Evolutionary conservation across 35 echinoderm and acorn worm species (phyloP), one percentile per base, ranked within the genome.

Genomic region (Strongylocentrotus purpuratus): DNA sequence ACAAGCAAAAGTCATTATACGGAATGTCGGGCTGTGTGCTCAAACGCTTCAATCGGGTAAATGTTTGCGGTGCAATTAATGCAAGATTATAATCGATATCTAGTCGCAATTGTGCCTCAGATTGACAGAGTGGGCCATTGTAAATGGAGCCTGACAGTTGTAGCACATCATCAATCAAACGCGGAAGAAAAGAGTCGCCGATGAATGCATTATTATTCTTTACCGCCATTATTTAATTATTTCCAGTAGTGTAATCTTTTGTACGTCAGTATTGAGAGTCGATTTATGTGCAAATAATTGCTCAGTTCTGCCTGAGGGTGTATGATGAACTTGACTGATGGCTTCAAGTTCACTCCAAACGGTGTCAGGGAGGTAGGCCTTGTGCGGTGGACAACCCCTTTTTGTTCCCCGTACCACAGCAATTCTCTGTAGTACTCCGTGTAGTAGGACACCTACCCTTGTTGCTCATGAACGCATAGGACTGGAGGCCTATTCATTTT

Each of bases 201-300:
- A 78, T n/a, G 65, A 78, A 78, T 78, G 65, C 65, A 78, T 78
- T 78, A n/a, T 78, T 78, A 78, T 78, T 78, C 65, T 78, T 78
- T n/a, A 22, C 25, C 15, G 20, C 65, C 65, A 78, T 78, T 78
- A 28, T 78, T 22, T 22, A 78, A 78, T 78, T 78, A 78, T 78
- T 78, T 78, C 65, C 28, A 78, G 65, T 78, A 78, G 65, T 78
- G 65, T 78, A 78, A 78, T 78, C 65, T 78, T 78, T 78, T 78
- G 65, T 78, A n/a, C 65, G 65, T 78, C 65, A 6, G 65, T 4
- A 78, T 78, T 78, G 65, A 7, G 65, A 78, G 65, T n/a, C 22
- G 65, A 78, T 78, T 78, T 78, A 78, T 78, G 65, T 78, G 65
- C 65, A 78, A 78, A 78, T 78, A 78, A 78, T 78, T 78, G 65